Percentiles rank a stretch among this genome's conserved stretches.
phyloP scores from a whole-genome alignment of 2,113 vertebrate species.

The Callospermophilus lateralis region DNA sequence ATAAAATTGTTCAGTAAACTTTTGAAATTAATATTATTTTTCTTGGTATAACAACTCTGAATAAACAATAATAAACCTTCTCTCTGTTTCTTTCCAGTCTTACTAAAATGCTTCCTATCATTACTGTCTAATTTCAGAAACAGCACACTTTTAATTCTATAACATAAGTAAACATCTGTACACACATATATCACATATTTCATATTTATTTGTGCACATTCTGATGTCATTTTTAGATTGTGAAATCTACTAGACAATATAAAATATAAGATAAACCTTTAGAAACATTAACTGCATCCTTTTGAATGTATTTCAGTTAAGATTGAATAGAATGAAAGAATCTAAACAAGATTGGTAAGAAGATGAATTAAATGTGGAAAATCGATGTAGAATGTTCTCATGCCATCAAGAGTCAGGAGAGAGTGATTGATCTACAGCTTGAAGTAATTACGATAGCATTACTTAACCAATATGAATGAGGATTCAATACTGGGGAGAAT shows the following conservation, averaged over 20 bases:
- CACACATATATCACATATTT: not conserved
- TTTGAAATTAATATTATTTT: not conserved
- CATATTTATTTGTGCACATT: not conserved
- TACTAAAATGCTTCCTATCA: not conserved
- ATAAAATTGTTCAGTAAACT: not conserved
- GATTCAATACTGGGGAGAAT: slow-evolving; percentile 71
- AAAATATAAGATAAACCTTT: slow-evolving; percentile 63
- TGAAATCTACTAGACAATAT: not conserved
- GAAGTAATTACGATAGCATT: slow-evolving; percentile 82
- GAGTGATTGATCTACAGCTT: slow-evolving; percentile 75
- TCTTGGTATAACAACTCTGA: not conserved
- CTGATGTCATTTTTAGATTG: not conserved
- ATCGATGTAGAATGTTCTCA: slow-evolving; percentile 72
- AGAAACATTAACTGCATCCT: not conserved
- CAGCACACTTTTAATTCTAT: not conserved
- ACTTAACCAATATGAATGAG: slow-evolving; percentile 65
- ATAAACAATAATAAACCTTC: not conserved
- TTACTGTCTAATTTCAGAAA: not conserved
- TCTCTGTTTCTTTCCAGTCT: not conserved
- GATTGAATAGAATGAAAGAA: slow-evolving; percentile 69
- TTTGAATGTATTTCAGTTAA: slow-evolving; percentile 75
- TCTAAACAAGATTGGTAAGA: slow-evolving; percentile 62
- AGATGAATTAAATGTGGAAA: slow-evolving; percentile 76
- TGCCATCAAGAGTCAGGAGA: slow-evolving; percentile 52
- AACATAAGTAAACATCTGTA: not conserved